Evolutionary conservation across 2,888 invertebrate genomes (phyloP), one percentile per base, ranked within the genome.

Genomic region (Camptogramma bilineatum): DNA sequence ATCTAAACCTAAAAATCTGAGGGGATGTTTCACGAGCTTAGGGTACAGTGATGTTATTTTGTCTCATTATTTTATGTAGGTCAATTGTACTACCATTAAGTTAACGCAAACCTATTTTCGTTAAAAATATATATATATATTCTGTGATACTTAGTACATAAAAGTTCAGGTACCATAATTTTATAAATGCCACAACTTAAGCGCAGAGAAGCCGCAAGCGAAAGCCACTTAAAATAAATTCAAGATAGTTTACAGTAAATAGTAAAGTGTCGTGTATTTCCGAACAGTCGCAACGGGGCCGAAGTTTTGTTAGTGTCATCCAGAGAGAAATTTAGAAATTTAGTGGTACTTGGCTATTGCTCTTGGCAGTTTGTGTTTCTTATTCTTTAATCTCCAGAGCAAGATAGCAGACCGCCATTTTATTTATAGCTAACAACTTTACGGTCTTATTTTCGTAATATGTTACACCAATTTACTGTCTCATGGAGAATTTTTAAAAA

Each of bases 271-370:
- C 78, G 78, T 85, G 62, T 80, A 74, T 83, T 81, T 75, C n/a
- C 69, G 52, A 66, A 64, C 63, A 74, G 75, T 70, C 77, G 78
- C 79, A 75, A 77, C 63, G 78, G 76, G 75, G 80, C 75, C 66
- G 71, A 85, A 87, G 84, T 87, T 87, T 84, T 82, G 86, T 85
- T 86, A 85, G 81, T 84, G 85, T 85, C 87, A 86, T 85, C 87
- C 70, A 75, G 86, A 84, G 86, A 82, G 83, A 85, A 86, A 87
- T 87, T 87, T 86, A 86, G 83, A 85, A 86, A 87, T 86, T 86
- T 86, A 85, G 82, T 84, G 75, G 74, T 76, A 77, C 84, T 80
- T 63, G 68, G 71, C 74, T 81, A 81, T 80, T 79, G 82, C 82
- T 77, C 63, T 64, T 72, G 74, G 80, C 72, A 69, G 70, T 79